These are phyloP conservation scores for Eilema griseolum DNA, from an alignment of 2,888 invertebrate genomes.

Conservation along the genomic window DNA sequence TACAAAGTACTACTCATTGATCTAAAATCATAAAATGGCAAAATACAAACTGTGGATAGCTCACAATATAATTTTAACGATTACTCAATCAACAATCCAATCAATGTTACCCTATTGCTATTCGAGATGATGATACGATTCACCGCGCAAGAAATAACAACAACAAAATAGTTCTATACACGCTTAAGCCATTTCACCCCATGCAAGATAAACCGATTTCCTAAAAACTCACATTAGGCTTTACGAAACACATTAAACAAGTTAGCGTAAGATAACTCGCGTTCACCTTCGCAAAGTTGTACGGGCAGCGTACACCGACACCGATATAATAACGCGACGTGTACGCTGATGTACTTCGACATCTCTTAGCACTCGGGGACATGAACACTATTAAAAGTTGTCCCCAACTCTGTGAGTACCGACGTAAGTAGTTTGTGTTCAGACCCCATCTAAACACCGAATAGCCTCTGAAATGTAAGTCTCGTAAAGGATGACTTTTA, in stretches of 20 bases:
- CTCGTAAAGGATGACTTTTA: constrained; percentile 19
- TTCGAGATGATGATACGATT: no score
- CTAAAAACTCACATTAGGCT: constrained; percentile 5
- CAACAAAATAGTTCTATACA: not conserved
- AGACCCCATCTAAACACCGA: constrained; percentile 60
- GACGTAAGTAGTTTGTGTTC: constrained; percentile 76
- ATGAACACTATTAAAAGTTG: constrained; percentile 84
- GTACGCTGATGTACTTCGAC: constrained; percentile 57
- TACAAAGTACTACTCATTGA: not conserved
- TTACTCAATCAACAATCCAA: no score
- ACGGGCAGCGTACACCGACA: constrained; percentile 65
- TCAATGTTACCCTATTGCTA: no score
- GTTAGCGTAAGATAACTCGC: constrained; percentile 73
- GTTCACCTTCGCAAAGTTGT: constrained; percentile 24
- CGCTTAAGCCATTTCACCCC: not conserved
- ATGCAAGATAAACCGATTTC: not conserved
- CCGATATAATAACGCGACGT: constrained; percentile 54
- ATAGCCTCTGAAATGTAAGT: constrained; percentile 51
- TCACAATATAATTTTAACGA: no score
- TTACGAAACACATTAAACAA: constrained; percentile 16
- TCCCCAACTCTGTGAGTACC: constrained; percentile 68
- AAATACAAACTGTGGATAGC: no score
- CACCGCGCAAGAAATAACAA: not conserved
- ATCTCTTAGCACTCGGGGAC: constrained; percentile 62
- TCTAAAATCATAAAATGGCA: not conserved